Base-by-base conservation (phyloP, 2,888 invertebrate species). In the Merodon equestris region DNA sequence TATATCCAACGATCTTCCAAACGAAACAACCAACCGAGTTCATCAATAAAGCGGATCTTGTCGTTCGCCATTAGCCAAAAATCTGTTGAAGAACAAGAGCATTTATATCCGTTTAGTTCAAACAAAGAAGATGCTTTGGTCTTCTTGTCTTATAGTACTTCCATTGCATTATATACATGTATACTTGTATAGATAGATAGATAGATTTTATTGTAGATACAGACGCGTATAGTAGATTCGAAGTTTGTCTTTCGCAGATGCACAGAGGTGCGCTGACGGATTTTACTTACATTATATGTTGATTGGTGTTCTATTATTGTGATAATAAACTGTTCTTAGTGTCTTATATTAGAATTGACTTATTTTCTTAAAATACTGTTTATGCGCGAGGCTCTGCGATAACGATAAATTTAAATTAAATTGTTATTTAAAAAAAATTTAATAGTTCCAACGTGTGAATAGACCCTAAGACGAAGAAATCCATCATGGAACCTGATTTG, bases 131-230 rank as follows among this genome's bases (percentile, higher is more conserved):
- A 27, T 75, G 73, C n/a, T n/a, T n/a, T n/a, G n/a, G n/a, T n/a
- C n/a, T n/a, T n/a, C n/a, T n/a, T n/a, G n/a, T n/a, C n/a, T 74
- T 72, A 71, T 79, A 63, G 77, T 75, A 66, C 82, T 82, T 82
- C 82, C 81, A 81, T 61, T 58, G 48, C 47, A 61, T 40, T 27
- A 71, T 38, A 70, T 57, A 27, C 12, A 9, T 14, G 14, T 36
- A 36, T 15, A 14, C 13, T n/a, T 36, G 64, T 13, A 38, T 38
- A 27, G 14, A 47, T 34, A 48, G 5, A 47, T 27, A 27, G 42
- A 36, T 12, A 27, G 58, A 18, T 53, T 56, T 54, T 68, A 51
- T 40, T 44, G 53, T 53, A 51, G 36, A 63, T 45, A 27, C 14
- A n/a, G n/a, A n/a, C n/a, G n/a, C n/a, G n/a, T n/a, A n/a, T n/a